A percentile compares a stretch with the other conserved stretches of the same genome.
phyloP scores from a whole-genome alignment of 1,140 invertebrate genomes.

The Asbolus verrucosus region DNA sequence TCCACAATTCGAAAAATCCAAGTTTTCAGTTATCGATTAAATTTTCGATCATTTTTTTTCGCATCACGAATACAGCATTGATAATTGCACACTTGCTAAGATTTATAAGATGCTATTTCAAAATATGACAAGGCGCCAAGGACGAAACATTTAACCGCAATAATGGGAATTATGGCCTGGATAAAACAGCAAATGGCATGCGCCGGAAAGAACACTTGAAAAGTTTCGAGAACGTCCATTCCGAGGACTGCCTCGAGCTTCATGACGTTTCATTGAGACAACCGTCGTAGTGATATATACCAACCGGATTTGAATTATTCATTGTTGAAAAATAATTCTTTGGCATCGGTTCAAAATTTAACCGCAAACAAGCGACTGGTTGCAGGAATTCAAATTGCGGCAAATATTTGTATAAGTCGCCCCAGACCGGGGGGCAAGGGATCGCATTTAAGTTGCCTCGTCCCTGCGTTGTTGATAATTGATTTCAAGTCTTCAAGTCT shows the following conservation, averaged over 20 bases:
- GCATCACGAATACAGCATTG: too few relatives aligned
- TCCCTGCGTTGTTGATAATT: too few relatives aligned
- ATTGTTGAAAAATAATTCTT: constrained; percentile 5
- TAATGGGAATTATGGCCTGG: constrained; percentile 17
- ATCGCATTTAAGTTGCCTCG: too few relatives aligned
- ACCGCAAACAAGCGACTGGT: constrained; percentile 12
- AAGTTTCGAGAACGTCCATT: not conserved
- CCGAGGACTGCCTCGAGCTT: constrained; percentile 2
- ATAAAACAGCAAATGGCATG: constrained; percentile 11
- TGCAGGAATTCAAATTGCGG: not conserved
- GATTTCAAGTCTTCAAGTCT: too few relatives aligned
- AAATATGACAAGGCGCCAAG: constrained; percentile 15
- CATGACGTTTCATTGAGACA: constrained; percentile 2
- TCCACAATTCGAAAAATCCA: too few relatives aligned
- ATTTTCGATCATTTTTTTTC: too few relatives aligned
- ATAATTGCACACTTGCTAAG: too few relatives aligned
- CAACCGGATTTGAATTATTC: constrained; percentile 16
- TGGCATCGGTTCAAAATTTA: constrained; percentile 1
- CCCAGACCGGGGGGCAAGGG: too few relatives aligned
- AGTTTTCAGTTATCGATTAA: too few relatives aligned
- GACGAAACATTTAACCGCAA: constrained; percentile 5
- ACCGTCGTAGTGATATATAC: too few relatives aligned
- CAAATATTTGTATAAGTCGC: too few relatives aligned
- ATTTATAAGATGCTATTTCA: not conserved
- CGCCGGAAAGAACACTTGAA: not conserved